phyloP scores from a whole-genome alignment of 2,113 vertebrate genomes.

The Hippopotamus amphibius region DNA sequence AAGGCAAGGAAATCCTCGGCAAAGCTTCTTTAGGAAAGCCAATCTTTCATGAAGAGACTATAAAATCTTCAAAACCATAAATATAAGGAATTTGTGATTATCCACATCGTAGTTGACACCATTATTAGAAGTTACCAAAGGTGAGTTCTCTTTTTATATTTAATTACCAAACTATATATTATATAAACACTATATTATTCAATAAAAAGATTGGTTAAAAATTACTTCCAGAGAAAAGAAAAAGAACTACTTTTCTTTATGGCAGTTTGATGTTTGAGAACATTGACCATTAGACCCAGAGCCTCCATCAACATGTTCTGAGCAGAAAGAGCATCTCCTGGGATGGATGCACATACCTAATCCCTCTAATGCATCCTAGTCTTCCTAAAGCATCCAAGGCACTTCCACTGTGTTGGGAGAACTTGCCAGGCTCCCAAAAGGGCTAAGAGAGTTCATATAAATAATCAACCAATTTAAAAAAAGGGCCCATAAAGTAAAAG shows the following conservation, averaged over 20 bases:
- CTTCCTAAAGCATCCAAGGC: neutral
- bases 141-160: neutral
- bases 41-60: neutral
- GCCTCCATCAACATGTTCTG: neutral
- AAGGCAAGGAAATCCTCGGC: neutral
- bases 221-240: neutral
- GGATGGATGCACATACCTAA: neutral
- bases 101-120: neutral
- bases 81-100: neutral
- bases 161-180: neutral
- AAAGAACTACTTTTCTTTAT: neutral
- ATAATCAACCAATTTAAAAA: neutral
- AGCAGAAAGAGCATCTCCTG: neutral
- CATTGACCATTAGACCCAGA: neutral
- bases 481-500: neutral
- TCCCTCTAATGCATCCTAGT: neutral
- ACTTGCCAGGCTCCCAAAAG: neutral
- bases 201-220: neutral
- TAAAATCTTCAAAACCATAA: neutral
- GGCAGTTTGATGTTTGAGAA: neutral
- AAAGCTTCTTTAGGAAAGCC: slow-evolving; percentile 11
- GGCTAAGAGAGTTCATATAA: neutral
- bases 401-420: neutral
- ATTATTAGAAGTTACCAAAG: neutral
- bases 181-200: neutral